These are phyloP conservation scores for Drosophila kuntzei DNA, from an alignment of 2,888 invertebrate genomes.

Conservation along the genomic window DNA sequence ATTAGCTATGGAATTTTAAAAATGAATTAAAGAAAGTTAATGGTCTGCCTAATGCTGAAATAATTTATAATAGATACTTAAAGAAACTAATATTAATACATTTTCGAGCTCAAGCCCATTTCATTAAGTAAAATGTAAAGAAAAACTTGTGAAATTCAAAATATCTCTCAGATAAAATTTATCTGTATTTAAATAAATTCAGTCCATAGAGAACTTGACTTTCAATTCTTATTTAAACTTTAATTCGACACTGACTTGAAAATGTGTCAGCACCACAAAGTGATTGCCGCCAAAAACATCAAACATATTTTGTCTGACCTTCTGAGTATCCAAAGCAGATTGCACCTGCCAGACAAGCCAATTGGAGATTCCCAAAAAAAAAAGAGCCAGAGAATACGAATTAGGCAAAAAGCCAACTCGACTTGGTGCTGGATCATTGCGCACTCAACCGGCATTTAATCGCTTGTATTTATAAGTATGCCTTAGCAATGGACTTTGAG, in stretches of 20 bases:
- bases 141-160: too few species aligned
- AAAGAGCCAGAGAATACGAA: constrained; percentile 39
- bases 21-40: background rate
- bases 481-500: constrained; percentile 21
- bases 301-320: constrained; percentile 42
- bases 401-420: constrained; percentile 51
- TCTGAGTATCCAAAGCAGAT: constrained; percentile 8
- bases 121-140: too few species aligned
- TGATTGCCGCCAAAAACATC: constrained; percentile 37
- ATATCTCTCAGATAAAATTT: too few species aligned
- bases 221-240: background rate
- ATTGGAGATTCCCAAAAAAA: background rate
- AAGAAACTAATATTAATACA: background rate
- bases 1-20: background rate
- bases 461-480: constrained; percentile 47
- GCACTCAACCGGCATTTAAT: constrained; percentile 68
- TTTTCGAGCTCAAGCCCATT: too few species aligned
- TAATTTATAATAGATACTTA: background rate
- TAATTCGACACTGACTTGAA: constrained; percentile 14
- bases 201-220: background rate
- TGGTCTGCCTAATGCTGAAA: background rate
- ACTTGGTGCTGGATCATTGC: constrained; percentile 59
- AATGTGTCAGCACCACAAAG: constrained; percentile 43
- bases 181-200: too few species aligned
- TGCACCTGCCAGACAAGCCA: constrained; percentile 19